Conservation (phyloP, 2,113 vertebrate genomes). For the Mormyrus iriodes region DNA sequence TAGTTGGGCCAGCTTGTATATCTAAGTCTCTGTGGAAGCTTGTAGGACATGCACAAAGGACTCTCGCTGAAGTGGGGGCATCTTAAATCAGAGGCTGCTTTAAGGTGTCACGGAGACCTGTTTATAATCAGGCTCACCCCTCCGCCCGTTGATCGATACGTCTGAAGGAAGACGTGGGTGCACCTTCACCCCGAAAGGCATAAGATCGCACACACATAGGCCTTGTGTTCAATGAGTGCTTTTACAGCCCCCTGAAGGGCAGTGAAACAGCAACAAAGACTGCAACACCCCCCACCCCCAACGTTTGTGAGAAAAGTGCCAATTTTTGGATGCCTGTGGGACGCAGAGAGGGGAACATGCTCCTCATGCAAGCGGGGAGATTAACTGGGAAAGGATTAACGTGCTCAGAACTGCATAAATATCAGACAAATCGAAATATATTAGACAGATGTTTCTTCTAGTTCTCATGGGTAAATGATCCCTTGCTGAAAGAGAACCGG, state of each 20-base stretch:
- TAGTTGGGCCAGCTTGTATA: neutral
- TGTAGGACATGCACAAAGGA: neutral
- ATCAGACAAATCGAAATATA: neutral
- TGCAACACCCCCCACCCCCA: neutral
- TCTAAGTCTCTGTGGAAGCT: neutral
- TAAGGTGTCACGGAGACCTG: slow-evolving; percentile 1
- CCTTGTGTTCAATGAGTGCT: neutral
- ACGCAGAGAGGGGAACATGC: neutral
- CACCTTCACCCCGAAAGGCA: neutral
- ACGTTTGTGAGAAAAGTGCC: neutral
- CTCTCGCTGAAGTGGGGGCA: neutral
- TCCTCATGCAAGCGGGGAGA: neutral
- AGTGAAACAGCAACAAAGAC: neutral
- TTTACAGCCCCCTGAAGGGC: neutral
- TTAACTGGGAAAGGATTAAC: neutral
- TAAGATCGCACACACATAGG: neutral
- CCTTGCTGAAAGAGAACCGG: neutral
- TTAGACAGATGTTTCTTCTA: neutral
- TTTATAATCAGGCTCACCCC: neutral
- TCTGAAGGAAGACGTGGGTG: neutral
- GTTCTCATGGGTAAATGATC: neutral
- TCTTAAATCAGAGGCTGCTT: slow-evolving; percentile 16
- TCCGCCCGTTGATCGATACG: neutral
- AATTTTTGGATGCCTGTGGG: neutral
- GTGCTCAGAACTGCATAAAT: neutral